These are phyloP conservation scores for Serilophus lunatus DNA, from an alignment of 2,113 vertebrate species.

Conservation along the genomic window DNA sequence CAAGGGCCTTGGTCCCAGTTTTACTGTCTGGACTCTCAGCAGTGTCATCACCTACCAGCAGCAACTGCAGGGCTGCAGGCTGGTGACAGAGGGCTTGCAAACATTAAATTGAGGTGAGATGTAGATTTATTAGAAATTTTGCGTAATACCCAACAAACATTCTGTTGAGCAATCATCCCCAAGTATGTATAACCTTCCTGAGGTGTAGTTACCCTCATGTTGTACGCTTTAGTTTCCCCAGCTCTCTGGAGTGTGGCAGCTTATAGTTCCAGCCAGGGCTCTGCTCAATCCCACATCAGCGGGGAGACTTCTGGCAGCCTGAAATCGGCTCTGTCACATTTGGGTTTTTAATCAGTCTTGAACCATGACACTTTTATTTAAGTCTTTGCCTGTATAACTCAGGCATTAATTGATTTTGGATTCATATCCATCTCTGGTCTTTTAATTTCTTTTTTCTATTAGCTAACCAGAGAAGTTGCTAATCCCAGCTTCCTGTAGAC, in stretches of 20 bases:
- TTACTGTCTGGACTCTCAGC: background rate
- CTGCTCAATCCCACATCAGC: background rate
- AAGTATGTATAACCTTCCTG: fast-evolving
- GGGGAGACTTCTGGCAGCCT: background rate
- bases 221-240: background rate
- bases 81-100: background rate
- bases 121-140: too few relatives aligned
- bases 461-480: background rate
- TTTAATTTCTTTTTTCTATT: background rate
- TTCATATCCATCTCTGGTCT: background rate
- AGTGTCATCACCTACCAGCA: background rate
- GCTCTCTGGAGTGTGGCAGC: fast-evolving
- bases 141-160: background rate
- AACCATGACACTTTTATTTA: background rate
- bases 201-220: background rate
- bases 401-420: background rate
- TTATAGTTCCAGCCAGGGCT: fast-evolving
- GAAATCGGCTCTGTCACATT: background rate
- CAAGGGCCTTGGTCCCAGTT: background rate
- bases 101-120: background rate
- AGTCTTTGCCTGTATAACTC: background rate
- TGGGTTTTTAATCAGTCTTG: background rate
- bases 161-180: background rate
- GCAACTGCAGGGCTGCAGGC: background rate
- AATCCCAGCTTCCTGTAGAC: background rate